Base-by-base conservation (phyloP, 2,113 vertebrate species). In the Myotis davidii region DNA sequence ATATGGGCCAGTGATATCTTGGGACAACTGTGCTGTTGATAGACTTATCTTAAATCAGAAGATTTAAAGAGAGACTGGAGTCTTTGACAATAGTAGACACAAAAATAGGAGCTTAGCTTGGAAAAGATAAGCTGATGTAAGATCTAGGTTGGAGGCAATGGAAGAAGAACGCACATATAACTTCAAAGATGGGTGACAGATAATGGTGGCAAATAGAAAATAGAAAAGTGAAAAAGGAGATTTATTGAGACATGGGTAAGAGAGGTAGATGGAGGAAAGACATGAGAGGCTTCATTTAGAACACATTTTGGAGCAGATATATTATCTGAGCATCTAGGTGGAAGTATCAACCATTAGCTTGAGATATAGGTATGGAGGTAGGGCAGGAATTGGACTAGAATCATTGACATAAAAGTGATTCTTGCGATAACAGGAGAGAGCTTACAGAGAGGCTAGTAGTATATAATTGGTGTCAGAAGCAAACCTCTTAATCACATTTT, bases 401-500 rank as follows among this genome's bases (percentile, higher is more conserved):
- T 11, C 32, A 74, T 21, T 16, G 39, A 70, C 23, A 7, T 88
- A 48, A 59, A 50, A 70, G 39, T 69, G 48, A 74, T 67, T 16
- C 9, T 56, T 72, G 50, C 81, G 72, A 39, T 64, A 74, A 50
- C 8, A 3, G 77, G 34, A 69, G 32, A 79, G 20, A 2, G 23
- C 12, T 32, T 65, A 16, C 18, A 61, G 74, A 76, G 73, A 72
- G 20, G 42, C 0, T 0, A 78, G 50, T 11, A 5, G 56, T 81
- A 11, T 18, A 16, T 37, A 74, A 32, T 20, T 76, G 17, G 70
- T 69, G 12, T 91, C 52, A 92, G 85, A 42, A 83, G 48, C 42
- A 86, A 3, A 64, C 10, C 5, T 89, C 74, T 76, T 92, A 85
- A 89, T n/a, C 90, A 78, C 5, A 27, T 52, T 94, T 94, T 88